A percentile compares a stretch with the other conserved stretches of the same genome.
These are phyloP conservation scores for Amazona finschi DNA, from an alignment of 2,797 vertebrate species.

Conservation along the genomic window DNA sequence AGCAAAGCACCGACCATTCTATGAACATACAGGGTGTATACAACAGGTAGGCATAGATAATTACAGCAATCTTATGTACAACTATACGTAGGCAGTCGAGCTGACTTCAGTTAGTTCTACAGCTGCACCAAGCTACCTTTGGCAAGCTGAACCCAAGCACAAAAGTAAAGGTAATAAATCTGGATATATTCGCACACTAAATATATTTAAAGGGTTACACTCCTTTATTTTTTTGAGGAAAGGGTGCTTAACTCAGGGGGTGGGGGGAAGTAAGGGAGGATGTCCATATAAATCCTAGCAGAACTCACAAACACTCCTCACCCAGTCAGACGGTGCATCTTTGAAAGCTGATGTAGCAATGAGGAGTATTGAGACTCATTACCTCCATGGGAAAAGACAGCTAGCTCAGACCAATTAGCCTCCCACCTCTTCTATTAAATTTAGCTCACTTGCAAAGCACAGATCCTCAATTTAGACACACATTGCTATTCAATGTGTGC, in stretches of 20 bases:
- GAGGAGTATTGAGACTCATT: fast-evolving
- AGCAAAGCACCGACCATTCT: not conserved
- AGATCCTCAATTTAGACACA: not conserved
- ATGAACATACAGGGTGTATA: fast-evolving
- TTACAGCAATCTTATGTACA: not conserved
- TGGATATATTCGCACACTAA: not conserved
- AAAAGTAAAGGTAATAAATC: not conserved
- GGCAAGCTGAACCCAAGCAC: not conserved
- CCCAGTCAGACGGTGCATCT: fast-evolving
- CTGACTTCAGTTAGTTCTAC: not conserved
- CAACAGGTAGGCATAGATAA: not conserved
- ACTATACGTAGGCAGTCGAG: not conserved
- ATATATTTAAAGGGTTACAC: not conserved
- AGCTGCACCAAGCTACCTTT: not conserved
- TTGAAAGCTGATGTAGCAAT: not conserved
- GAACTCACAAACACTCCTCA: not conserved
- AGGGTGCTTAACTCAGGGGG: not conserved
- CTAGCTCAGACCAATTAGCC: not conserved
- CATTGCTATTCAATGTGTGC: not conserved
- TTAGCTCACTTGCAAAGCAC: not conserved
- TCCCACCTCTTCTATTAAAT: not conserved
- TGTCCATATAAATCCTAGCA: not conserved
- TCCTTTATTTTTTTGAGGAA: not conserved
- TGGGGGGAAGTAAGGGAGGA: not conserved
- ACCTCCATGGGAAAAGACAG: not conserved